phyloP scores from a whole-genome alignment of 2,888 invertebrate species.

The Cephus pygmeus region DNA sequence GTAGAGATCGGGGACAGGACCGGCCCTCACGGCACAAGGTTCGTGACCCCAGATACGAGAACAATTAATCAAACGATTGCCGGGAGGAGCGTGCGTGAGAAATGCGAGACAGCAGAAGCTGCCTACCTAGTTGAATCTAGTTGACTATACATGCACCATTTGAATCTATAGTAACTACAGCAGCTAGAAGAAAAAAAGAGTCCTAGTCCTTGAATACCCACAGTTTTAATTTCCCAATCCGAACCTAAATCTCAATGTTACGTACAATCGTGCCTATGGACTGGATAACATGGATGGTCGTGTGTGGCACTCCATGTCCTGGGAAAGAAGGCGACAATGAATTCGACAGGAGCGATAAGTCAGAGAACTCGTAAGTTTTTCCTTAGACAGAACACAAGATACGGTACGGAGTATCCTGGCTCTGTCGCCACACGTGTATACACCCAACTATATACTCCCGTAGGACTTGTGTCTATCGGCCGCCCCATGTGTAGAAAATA shows the following conservation, averaged over 20 bases:
- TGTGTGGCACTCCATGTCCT: background rate
- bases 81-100: slow-evolving; percentile 56
- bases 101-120: slow-evolving; percentile 47
- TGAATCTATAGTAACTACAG: background rate
- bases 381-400: background rate
- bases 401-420: background rate
- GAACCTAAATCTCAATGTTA: background rate
- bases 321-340: background rate
- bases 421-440: background rate
- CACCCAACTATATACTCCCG: background rate
- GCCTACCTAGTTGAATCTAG: background rate
- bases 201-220: background rate
- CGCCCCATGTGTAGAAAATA: background rate
- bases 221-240: background rate
- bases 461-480: background rate
- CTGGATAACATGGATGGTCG: background rate
- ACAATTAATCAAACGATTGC: slow-evolving; percentile 55
- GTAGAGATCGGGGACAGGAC: slow-evolving; percentile 23
- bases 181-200: background rate
- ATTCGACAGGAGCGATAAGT: background rate
- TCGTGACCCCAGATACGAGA: slow-evolving; percentile 40
- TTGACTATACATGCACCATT: background rate
- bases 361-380: background rate
- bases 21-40: slow-evolving; percentile 24
- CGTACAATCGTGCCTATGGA: background rate